phyloP scores from a whole-genome alignment of 2,888 invertebrate genomes.

The Torymus aiolomorphi region DNA sequence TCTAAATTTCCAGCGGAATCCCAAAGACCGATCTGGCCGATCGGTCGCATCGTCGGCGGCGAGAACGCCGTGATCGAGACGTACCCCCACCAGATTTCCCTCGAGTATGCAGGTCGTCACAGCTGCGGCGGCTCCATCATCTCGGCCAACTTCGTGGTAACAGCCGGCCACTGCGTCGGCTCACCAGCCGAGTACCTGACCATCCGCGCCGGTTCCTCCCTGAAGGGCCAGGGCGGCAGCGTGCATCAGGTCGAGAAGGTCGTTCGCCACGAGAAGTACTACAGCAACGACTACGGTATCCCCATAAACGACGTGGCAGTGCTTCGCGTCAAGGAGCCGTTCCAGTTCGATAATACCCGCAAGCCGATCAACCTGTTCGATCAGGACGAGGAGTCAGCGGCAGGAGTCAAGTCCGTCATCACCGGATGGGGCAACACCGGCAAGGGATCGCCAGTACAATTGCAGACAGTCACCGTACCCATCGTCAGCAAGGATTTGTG shows the following conservation, averaged over 20 bases:
- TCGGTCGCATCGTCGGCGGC: no score
- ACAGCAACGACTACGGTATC: constrained; percentile 68
- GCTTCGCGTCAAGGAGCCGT: constrained; percentile 75
- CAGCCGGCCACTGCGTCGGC: constrained; percentile 77
- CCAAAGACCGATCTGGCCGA: no score
- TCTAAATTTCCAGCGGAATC: no score
- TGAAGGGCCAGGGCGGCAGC: constrained; percentile 76
- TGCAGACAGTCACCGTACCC: constrained; percentile 67
- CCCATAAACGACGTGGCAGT: constrained; percentile 77
- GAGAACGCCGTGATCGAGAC: constrained; percentile 75
- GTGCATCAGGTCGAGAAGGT: constrained; percentile 75
- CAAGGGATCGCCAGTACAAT: constrained; percentile 56
- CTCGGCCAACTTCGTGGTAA: constrained; percentile 76
- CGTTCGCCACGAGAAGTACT: constrained; percentile 77
- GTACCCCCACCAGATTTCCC: constrained; percentile 77
- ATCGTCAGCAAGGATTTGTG: constrained; percentile 77
- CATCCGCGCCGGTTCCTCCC: constrained; percentile 76
- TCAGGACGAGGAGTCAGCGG: constrained; percentile 62
- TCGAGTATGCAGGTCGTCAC: constrained; percentile 74
- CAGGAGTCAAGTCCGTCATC: constrained; percentile 59
- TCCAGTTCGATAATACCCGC: constrained; percentile 76
- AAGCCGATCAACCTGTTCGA: constrained; percentile 76
- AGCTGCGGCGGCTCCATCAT: constrained; percentile 79
- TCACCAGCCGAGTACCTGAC: constrained; percentile 62
- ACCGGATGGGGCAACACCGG: constrained; percentile 65